Percentiles rank a stretch among this genome's conserved stretches.
Evolutionary conservation across 2,797 vertebrate genomes (phyloP).

Genomic region (Momotus momota): DNA sequence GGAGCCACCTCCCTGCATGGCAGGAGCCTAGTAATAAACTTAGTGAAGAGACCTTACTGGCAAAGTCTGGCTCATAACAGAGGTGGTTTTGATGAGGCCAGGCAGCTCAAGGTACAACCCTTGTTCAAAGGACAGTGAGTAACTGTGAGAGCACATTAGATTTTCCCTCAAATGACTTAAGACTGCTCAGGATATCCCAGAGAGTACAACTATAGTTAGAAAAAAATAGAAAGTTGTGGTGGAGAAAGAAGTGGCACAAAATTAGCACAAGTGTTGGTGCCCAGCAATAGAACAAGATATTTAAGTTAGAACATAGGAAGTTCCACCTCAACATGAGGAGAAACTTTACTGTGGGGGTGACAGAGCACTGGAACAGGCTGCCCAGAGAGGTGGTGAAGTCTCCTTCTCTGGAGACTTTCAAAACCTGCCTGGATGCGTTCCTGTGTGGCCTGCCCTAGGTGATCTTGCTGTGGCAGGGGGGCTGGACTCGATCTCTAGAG

Average conservation of each 20-base stretch:
- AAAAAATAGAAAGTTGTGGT: background rate
- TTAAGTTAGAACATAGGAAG: no score
- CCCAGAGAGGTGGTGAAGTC: no score
- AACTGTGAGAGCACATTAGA: fast-evolving
- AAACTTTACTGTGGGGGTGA: no score
- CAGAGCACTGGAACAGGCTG: no score
- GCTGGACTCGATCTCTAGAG: no score
- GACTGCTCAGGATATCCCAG: background rate
- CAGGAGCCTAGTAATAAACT: background rate
- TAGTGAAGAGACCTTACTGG: background rate
- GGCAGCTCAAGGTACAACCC: background rate
- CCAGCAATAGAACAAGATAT: no score
- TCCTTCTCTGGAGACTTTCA: no score
- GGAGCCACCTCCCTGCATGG: background rate
- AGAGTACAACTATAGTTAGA: fast-evolving
- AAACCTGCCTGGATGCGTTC: no score
- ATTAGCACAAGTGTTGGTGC: background rate
- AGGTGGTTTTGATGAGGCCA: background rate
- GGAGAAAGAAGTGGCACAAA: background rate
- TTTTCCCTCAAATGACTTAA: background rate
- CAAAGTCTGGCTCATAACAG: fast-evolving
- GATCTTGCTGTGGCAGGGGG: no score
- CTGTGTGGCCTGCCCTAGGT: no score
- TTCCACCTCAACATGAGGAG: no score
- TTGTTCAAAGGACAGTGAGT: fast-evolving